Conservation (phyloP, 1,140 invertebrate species). For the Pachypsylla venusta region DNA sequence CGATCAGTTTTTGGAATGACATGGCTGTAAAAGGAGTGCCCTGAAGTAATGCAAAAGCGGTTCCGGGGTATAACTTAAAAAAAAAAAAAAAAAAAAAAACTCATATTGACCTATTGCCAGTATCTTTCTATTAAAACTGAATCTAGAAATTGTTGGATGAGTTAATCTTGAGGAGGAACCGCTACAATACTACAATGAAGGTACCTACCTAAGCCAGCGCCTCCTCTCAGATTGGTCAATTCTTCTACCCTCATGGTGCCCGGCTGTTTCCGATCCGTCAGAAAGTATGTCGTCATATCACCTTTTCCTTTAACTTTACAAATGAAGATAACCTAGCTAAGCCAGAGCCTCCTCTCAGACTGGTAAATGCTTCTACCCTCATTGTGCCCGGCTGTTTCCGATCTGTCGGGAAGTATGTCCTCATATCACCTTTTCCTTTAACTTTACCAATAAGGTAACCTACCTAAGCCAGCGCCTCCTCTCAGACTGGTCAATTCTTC, state of each 20-base stretch:
- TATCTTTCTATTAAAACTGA: too few species aligned
- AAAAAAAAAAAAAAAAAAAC: too few species aligned
- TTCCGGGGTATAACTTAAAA: too few species aligned
- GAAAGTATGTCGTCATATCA: conserved; percentile 84
- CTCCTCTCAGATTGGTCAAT: conserved; percentile 26
- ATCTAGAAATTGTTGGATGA: too few species aligned
- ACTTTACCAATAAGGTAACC: conserved; percentile 86
- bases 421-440: conserved; percentile 88
- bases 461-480: conserved; percentile 14
- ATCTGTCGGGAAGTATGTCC: conserved; percentile 73
- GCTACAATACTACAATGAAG: background rate
- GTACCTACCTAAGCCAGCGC: conserved; percentile 11
- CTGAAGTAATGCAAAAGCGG: too few species aligned
- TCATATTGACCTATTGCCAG: too few species aligned
- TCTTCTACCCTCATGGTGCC: conserved; percentile 39
- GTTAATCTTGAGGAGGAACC: too few species aligned
- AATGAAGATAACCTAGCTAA: too few species aligned
- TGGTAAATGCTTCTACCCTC: conserved; percentile 36
- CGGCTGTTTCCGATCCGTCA: conserved; percentile 49
- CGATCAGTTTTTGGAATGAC: too few species aligned
- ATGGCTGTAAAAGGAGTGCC: too few species aligned
- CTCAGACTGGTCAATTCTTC: conserved; percentile 33
- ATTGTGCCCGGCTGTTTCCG: conserved; percentile 41
- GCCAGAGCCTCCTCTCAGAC: conserved; percentile 18
- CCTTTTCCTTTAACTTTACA: conserved; percentile 90